These are phyloP conservation scores for Bagarius yarrelli DNA, from an alignment of 2,113 vertebrate genomes.

Conservation along the genomic window DNA sequence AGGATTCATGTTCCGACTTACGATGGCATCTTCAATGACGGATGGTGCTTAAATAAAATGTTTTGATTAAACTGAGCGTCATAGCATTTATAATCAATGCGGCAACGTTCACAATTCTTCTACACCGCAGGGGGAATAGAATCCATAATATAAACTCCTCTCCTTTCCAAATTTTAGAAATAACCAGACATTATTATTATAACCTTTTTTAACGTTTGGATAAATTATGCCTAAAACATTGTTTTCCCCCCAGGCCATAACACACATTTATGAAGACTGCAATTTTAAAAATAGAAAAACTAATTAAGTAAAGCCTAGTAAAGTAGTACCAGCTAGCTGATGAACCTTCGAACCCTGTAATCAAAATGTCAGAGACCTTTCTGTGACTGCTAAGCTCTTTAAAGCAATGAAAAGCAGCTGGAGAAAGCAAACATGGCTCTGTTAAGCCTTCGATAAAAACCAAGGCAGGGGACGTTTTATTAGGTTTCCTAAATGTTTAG, in stretches of 20 bases:
- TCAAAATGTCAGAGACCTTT: constrained; percentile 29
- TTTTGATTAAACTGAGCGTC: no score
- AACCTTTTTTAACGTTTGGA: no score
- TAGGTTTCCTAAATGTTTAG: neutral
- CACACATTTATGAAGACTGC: neutral
- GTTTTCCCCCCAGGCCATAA: no score
- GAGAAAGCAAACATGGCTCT: constrained; percentile 29
- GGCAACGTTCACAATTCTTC: no score
- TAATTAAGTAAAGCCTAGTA: neutral
- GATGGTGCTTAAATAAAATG: no score
- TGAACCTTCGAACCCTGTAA: constrained; percentile 2
- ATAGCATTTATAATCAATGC: no score
- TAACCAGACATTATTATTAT: neutral
- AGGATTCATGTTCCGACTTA: no score
- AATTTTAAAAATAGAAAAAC: neutral
- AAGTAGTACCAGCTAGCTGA: neutral
- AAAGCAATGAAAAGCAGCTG: constrained; percentile 32
- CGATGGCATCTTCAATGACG: no score
- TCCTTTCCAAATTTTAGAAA: neutral
- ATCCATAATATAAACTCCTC: neutral
- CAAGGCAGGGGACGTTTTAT: constrained; percentile 18
- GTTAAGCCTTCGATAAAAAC: constrained; percentile 43
- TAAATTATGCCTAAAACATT: neutral
- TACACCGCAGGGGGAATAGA: neutral
- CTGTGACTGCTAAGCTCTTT: constrained; percentile 32